Conservation (phyloP, 1,140 invertebrate species). For the Centruroides sculpturatus region DNA sequence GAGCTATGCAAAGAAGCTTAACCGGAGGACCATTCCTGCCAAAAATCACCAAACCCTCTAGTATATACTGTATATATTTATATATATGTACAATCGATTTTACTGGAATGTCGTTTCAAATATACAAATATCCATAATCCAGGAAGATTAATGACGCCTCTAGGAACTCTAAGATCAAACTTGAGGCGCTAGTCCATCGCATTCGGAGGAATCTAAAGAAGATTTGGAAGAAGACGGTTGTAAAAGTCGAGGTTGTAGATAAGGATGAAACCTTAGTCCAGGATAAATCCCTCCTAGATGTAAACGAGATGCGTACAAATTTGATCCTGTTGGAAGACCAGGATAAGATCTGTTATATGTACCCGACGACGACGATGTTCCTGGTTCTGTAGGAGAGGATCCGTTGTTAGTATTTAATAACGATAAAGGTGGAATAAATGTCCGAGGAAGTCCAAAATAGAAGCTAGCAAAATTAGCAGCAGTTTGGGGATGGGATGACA, state of each 20-base stretch:
- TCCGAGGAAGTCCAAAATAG: constrained; percentile 12
- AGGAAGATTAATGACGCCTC: too few species aligned
- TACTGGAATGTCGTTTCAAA: too few species aligned
- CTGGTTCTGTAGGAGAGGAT: not conserved
- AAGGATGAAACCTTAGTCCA: constrained; percentile 10
- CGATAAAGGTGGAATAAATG: constrained; percentile 4
- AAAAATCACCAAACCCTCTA: too few species aligned
- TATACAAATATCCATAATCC: too few species aligned
- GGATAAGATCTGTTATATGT: not conserved
- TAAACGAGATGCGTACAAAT: constrained; percentile 4
- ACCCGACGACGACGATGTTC: not conserved
- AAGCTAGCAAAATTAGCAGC: constrained; percentile 9
- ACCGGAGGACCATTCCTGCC: too few species aligned
- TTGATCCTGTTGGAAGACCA: not conserved
- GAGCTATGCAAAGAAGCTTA: too few species aligned
- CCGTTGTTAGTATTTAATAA: not conserved
- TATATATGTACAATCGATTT: too few species aligned
- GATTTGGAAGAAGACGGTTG: not conserved
- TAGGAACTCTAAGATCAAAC: not conserved
- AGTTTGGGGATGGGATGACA: constrained; percentile 6
- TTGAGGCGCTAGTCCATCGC: constrained; percentile 7
- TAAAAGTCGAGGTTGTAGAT: constrained; percentile 8
- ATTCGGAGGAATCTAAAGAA: constrained; percentile 4
- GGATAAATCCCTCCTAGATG: constrained; percentile 9
- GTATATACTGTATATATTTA: too few species aligned